Base-by-base conservation (phyloP, 2,113 vertebrate genomes). In the Pollimyrus isidori region DNA sequence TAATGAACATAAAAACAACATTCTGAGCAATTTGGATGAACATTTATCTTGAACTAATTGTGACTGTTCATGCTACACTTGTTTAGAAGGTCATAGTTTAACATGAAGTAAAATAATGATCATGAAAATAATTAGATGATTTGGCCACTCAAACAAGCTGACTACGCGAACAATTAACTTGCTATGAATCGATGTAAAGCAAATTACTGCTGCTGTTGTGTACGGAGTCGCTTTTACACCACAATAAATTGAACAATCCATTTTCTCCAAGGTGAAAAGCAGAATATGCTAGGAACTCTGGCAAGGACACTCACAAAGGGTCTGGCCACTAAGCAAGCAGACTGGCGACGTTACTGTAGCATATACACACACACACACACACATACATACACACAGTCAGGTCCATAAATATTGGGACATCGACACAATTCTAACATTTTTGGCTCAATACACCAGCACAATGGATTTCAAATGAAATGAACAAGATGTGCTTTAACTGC, bases 61-160 rank as follows among this genome's bases (percentile, higher is more conserved):
- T 80, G 73, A 42, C 39, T 80, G 35, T 42, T 42, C 73, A 80
- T 42, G 73, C 73, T 80, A 80, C 30, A 80, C 73, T 80, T 39
- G 73, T 80, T 80, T 80, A 42, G 9, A 80, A 80, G 35, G 73
- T 42, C 35, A 42, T 80, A 35, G n/a, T 80, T 80, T 80, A 80
- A 35, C 73, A 80, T 80, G 73, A 80, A 80, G 73, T 80, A 80
- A 80, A 80, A 80, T 80, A 80, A 80, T 80, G 73, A 80, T 80
- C 73, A 42, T 35, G 73, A 80, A 80, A 80, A 80, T 80, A 80
- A 80, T 80, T 39, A 80, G 73, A 42, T 80, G 35, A 76, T 76
- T 39, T 76, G 73, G 35, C 73, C 15, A 80, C 73, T 80, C 73
- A 7, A 42, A 80, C 15, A 80, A 80, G 73, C 30, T 42, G 35